A percentile compares a stretch with the other conserved stretches of the same genome.
phyloP scores from a whole-genome alignment of 1,140 invertebrate genomes.

The Eurosta solidaginis region DNA sequence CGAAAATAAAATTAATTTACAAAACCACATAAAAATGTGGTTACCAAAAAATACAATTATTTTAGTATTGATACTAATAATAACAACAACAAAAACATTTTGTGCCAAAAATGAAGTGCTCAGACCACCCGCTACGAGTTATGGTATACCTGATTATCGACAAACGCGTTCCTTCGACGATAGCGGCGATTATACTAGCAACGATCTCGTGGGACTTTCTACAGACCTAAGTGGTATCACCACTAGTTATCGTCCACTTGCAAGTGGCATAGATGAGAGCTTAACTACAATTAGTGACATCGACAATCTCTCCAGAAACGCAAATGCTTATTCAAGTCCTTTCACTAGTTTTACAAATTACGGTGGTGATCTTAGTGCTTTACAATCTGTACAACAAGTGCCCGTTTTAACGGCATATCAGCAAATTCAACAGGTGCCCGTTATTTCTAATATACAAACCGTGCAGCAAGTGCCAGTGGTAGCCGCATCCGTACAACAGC shows the following conservation, averaged over 20 bases:
- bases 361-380: neutral
- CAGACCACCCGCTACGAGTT: neutral
- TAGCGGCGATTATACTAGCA: neutral
- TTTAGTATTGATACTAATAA: neutral
- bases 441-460: constrained; percentile 34
- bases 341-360: neutral
- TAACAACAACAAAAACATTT: neutral
- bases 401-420: constrained; percentile 40
- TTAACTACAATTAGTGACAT: neutral
- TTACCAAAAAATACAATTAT: neutral
- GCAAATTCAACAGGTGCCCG: constrained; percentile 42
- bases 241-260: neutral
- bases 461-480: constrained; percentile 40
- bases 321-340: neutral
- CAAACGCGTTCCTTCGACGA: neutral
- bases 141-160: neutral
- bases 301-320: neutral
- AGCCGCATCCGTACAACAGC: constrained; percentile 34
- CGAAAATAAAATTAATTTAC: neutral
- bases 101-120: neutral
- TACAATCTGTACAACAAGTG: constrained; percentile 32
- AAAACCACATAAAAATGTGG: neutral
- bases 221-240: neutral
- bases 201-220: neutral
- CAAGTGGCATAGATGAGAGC: neutral